Percentiles rank a stretch among this genome's conserved stretches.
These are phyloP conservation scores for Cantharis lateralis DNA, from an alignment of 2,888 invertebrate genomes.

Conservation along the genomic window DNA sequence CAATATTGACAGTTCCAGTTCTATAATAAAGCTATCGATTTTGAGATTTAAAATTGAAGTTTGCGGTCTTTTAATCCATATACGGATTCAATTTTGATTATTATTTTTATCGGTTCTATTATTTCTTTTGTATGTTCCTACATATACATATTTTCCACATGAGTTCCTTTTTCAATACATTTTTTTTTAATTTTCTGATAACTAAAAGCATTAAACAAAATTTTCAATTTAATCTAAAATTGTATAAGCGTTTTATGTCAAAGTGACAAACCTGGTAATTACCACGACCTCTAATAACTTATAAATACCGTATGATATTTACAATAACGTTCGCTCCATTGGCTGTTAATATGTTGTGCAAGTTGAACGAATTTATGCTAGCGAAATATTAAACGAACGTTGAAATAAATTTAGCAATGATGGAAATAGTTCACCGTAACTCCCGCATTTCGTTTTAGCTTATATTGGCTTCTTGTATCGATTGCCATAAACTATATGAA, in stretches of 20 bases:
- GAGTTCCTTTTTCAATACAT: not conserved
- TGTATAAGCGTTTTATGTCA: not conserved
- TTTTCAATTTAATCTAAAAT: not conserved
- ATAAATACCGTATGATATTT: not conserved
- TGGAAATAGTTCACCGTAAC: conserved; percentile 26
- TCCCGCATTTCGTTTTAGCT: conserved; percentile 24
- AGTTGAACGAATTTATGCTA: conserved; percentile 22
- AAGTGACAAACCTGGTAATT: not conserved
- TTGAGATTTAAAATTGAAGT: too few species aligned
- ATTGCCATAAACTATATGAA: conserved; percentile 17
- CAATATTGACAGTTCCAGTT: too few species aligned
- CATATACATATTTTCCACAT: not conserved
- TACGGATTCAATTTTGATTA: too few species aligned
- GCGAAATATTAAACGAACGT: conserved; percentile 25
- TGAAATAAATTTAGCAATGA: conserved; percentile 28
- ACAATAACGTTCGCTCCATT: conserved; percentile 7
- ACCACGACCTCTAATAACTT: not conserved
- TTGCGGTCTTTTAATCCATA: too few species aligned
- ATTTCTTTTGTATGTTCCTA: not conserved
- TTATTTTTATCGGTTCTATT: not conserved
- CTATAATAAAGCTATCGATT: too few species aligned
- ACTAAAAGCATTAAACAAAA: not conserved
- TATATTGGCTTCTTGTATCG: conserved; percentile 19
- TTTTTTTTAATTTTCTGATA: not conserved
- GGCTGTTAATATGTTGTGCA: conserved; percentile 23